Percentiles rank a stretch among this genome's conserved stretches.
Conservation (phyloP, 1,140 invertebrate genomes). For the Ridgeia piscesae region DNA sequence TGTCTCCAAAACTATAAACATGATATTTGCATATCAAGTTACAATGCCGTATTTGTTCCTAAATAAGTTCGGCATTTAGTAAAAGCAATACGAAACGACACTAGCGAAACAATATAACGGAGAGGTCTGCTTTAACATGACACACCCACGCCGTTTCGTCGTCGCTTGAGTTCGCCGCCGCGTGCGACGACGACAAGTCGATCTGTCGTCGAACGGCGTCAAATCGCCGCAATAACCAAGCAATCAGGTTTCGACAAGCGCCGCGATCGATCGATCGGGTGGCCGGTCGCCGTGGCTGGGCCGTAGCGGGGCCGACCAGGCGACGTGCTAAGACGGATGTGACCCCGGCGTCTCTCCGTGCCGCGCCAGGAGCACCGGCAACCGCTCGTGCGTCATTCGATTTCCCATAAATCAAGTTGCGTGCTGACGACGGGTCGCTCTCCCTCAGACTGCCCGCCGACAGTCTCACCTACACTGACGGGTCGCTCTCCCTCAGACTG, state of each 20-base stretch:
- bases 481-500: no score
- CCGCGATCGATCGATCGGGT: not conserved
- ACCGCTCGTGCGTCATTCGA: not conserved
- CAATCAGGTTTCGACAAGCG: not conserved
- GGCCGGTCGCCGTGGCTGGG: no score
- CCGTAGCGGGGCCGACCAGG: no score
- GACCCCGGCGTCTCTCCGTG: not conserved
- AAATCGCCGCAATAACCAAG: constrained; percentile 4
- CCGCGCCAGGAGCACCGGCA: not conserved
- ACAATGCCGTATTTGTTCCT: no score
- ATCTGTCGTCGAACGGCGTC: not conserved
- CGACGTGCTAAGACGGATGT: not conserved
- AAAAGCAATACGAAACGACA: no score
- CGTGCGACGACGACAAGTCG: not conserved
- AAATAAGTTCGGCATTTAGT: no score
- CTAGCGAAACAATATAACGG: no score
- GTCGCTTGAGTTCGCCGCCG: not conserved
- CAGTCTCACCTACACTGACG: not conserved
- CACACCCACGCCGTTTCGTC: not conserved
- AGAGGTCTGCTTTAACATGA: no score
- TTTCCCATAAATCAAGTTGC: not conserved
- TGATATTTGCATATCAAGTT: no score
- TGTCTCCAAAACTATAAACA: no score
- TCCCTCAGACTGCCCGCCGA: not conserved
- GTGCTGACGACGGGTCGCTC: not conserved